Conservation (phyloP, 1,140 invertebrate species). For the Heliconius congener region DNA sequence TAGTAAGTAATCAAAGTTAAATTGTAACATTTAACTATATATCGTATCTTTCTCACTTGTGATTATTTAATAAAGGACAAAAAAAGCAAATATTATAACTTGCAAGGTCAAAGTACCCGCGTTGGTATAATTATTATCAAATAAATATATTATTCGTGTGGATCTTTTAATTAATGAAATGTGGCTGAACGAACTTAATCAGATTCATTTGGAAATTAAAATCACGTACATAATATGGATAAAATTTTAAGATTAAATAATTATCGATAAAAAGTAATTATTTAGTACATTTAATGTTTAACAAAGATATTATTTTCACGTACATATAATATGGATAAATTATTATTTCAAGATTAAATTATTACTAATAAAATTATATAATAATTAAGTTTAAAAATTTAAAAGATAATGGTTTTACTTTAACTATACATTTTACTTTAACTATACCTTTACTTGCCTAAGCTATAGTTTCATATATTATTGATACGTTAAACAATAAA, state of each 20-base stretch:
- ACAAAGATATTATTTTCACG: background rate
- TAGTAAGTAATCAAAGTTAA: too few species aligned
- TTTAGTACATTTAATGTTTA: background rate
- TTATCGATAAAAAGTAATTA: background rate
- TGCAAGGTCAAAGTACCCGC: background rate
- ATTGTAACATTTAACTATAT: too few species aligned
- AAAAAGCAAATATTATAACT: background rate
- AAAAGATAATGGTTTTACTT: background rate
- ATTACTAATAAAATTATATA: background rate
- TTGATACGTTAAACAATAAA: too few species aligned
- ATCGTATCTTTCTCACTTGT: too few species aligned
- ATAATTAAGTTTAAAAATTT: background rate
- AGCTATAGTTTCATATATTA: too few species aligned
- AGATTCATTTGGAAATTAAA: slow-evolving; percentile 7
- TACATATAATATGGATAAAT: background rate
- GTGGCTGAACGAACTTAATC: background rate
- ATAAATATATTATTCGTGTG: background rate
- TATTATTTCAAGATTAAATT: background rate
- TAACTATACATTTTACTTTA: background rate
- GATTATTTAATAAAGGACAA: background rate
- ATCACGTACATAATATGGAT: background rate
- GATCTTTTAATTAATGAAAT: slow-evolving; percentile 5
- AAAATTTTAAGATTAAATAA: background rate
- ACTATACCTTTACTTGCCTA: too few species aligned
- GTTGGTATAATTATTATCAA: background rate